A percentile compares a stretch with the other conserved stretches of the same genome.
These are phyloP conservation scores for Psilanteris sp. DNA, from an alignment of 1,140 invertebrate species.

Conservation along the genomic window DNA sequence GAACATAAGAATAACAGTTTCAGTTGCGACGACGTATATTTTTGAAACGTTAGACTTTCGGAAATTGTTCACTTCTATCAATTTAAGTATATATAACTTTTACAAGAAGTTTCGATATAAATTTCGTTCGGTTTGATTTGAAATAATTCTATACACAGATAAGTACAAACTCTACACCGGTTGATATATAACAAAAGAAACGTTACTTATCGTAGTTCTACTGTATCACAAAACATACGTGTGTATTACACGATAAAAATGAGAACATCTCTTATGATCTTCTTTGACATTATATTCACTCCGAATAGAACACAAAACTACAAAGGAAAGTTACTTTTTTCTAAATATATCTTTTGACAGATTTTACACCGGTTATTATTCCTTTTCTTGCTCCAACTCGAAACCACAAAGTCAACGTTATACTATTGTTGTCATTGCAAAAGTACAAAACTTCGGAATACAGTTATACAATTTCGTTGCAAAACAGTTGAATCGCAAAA, in stretches of 20 bases:
- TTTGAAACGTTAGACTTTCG: no score
- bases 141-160: constrained; percentile 31
- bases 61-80: no score
- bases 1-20: no score
- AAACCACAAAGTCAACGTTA: constrained; percentile 22
- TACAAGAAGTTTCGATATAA: no score
- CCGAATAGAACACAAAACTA: constrained; percentile 17
- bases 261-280: background rate
- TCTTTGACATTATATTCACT: constrained; percentile 14
- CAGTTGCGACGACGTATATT: no score
- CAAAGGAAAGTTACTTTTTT: constrained; percentile 38
- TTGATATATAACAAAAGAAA: constrained; percentile 40
- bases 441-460: constrained; percentile 2
- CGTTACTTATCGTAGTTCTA: constrained; percentile 19
- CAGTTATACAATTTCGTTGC: no score
- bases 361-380: constrained; percentile 30
- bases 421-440: constrained; percentile 11
- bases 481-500: no score
- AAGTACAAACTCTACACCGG: constrained; percentile 35
- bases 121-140: no score
- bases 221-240: constrained; percentile 19
- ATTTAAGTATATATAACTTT: no score
- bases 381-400: background rate
- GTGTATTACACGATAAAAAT: constrained; percentile 30
- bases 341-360: constrained; percentile 31